Evolutionary conservation across 2,888 invertebrate genomes (phyloP).

Genomic region (Phymatocera aterrima): DNA sequence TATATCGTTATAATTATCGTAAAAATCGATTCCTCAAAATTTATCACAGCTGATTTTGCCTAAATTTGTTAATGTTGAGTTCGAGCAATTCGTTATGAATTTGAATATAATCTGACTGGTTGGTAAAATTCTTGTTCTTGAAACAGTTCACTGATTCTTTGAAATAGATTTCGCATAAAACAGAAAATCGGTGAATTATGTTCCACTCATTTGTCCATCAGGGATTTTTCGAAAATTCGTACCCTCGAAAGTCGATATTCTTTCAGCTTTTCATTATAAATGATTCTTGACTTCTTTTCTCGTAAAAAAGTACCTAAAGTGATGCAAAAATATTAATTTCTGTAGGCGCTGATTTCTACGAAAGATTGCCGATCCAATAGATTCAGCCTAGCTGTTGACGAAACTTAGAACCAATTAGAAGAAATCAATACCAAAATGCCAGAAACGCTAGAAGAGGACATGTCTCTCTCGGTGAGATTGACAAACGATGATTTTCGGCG

Average conservation of each 20-base stretch:
- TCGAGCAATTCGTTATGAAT: no score
- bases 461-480: constrained; percentile 82
- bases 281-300: not conserved
- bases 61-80: no score
- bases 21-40: not conserved
- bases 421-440: constrained; percentile 63
- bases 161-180: no score
- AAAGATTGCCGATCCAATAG: not conserved
- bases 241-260: not conserved
- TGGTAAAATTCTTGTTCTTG: not conserved
- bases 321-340: not conserved
- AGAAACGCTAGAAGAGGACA: constrained; percentile 68
- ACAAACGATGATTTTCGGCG: constrained; percentile 99
- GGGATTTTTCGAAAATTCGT: not conserved
- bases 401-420: not conserved
- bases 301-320: not conserved
- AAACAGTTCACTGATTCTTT: no score
- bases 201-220: not conserved
- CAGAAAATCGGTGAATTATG: not conserved
- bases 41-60: not conserved
- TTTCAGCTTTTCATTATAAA: not conserved
- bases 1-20: not conserved
- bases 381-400: not conserved
- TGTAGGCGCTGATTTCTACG: not conserved
- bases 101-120: not conserved